Evolutionary conservation across 2,113 vertebrate genomes (phyloP), one percentile per base, ranked within the genome.

Genomic region (Pseudorasbora parva): DNA sequence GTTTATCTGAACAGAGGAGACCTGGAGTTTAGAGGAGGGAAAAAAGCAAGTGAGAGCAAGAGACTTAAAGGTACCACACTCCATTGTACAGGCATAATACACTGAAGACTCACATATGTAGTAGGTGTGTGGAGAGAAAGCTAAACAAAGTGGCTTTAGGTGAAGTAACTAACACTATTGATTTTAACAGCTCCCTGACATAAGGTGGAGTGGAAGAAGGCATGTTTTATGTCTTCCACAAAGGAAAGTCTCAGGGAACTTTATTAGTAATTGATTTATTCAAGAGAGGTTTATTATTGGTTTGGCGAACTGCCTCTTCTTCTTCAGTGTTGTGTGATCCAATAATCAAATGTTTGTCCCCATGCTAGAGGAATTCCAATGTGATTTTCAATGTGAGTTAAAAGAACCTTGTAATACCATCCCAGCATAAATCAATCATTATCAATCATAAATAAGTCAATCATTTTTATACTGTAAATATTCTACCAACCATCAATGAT

Each of bases 201-300:
- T 78, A n/a, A 11, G 64, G 5, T 68, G 30, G 64, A 57, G 51
- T 57, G 21, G 30, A 33, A 57, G 19, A 54, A 56, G 10, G 51
- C 33, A 43, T 12, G 2, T 41, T 77, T 25, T 71, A 76, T 77
- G 75, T 77, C 19, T 77, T 41, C 21, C 7, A 23, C 54, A 59
- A 77, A 59, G 21, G 14, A n/a, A 59, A 41, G 10, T 25, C 51
- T n/a, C 21, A 78, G 10, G 7, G 9, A 17, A 27, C 6, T 56
- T 57, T 23, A 77, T 41, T 77, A 19, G 33, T 41, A 23, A 77
- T 25, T 41, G 49, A 77, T 77, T 77, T 2, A 59, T 77, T 77
- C 33, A 77, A 37, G 21, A 59, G 21, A 15, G 75, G 19, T 75
- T 56, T 77, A 23, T 23, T 23, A 21, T n/a, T 43, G 11, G 21